A percentile compares a stretch with the other conserved stretches of the same genome.
phyloP scores from a whole-genome alignment of 1,140 invertebrate species.

The Microplitis mediator region DNA sequence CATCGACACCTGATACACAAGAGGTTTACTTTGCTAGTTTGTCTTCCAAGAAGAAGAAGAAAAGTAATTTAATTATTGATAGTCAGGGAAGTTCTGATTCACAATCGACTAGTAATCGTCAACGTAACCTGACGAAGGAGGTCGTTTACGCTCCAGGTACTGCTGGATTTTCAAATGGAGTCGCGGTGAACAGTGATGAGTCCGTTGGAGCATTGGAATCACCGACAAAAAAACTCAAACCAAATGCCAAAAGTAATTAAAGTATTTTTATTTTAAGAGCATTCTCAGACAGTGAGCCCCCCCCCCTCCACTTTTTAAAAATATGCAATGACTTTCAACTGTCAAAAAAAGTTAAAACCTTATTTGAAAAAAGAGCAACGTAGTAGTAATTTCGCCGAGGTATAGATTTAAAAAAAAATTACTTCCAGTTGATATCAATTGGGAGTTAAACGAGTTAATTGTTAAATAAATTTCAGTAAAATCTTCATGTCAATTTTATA shows the following conservation, averaged over 20 bases:
- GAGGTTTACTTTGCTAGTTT: slow-evolving; percentile 31
- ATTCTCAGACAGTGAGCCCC: no score
- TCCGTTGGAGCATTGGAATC: not conserved
- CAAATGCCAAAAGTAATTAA: not conserved
- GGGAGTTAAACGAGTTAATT: no score
- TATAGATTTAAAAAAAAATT: no score
- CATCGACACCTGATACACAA: slow-evolving; percentile 26
- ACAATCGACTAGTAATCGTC: not conserved
- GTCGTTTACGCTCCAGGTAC: not conserved
- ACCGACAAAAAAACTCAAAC: not conserved
- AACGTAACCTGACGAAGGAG: not conserved
- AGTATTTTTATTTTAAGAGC: no score
- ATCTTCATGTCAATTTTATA: no score
- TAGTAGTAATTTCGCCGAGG: no score
- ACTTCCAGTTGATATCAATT: no score
- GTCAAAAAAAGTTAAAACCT: no score
- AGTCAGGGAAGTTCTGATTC: not conserved
- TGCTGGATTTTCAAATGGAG: slow-evolving; percentile 3
- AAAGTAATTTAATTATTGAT: slow-evolving; percentile 25
- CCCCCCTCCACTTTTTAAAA: no score
- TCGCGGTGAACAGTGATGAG: not conserved
- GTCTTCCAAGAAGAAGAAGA: slow-evolving; percentile 27
- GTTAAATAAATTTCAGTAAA: no score
- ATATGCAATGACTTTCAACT: no score
- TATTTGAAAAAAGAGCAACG: no score